Evolutionary conservation across 35 echinoderm and acorn worm species (phyloP).

Genomic region (Chiridota heheva): DNA sequence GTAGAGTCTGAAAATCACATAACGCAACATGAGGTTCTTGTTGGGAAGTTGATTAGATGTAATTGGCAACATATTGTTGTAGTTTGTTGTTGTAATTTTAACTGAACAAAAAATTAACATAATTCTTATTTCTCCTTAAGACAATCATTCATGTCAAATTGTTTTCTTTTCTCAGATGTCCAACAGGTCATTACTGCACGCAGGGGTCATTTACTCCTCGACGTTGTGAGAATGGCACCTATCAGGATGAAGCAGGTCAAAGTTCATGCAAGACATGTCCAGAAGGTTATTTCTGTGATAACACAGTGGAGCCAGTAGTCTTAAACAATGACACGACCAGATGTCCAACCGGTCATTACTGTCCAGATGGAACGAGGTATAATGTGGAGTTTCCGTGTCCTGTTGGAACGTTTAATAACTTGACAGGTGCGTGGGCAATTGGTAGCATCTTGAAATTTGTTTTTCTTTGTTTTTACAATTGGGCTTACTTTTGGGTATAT

Average conservation of each 20-base stretch:
- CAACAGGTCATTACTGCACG: constrained; percentile 81
- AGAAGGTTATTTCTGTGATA: constrained; percentile 95
- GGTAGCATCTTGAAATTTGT: not conserved
- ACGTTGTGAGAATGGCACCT: constrained; percentile 95
- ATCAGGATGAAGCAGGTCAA: constrained; percentile 84
- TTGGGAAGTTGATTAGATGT: not conserved
- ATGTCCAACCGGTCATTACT: constrained; percentile 88
- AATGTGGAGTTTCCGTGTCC: constrained; percentile 79
- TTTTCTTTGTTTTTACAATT: not conserved
- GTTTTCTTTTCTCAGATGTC: constrained; percentile 53
- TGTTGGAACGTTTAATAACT: constrained; percentile 82
- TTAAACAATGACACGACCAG: constrained; percentile 80
- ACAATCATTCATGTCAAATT: not conserved
- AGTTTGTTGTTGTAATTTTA: too few species aligned
- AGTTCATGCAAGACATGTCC: constrained; percentile 88
- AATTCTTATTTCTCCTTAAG: not conserved
- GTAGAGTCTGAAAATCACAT: too few species aligned
- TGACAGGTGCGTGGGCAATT: constrained; percentile 69
- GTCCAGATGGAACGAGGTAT: constrained; percentile 73
- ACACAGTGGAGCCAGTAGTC: constrained; percentile 75
- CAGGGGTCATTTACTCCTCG: constrained; percentile 73
- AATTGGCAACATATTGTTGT: too few species aligned
- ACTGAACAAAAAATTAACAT: too few species aligned
- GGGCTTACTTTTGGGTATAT: not conserved
- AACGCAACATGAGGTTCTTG: not conserved